These are phyloP conservation scores for Syrista parreyssii DNA, from an alignment of 2,888 invertebrate species.

Conservation along the genomic window DNA sequence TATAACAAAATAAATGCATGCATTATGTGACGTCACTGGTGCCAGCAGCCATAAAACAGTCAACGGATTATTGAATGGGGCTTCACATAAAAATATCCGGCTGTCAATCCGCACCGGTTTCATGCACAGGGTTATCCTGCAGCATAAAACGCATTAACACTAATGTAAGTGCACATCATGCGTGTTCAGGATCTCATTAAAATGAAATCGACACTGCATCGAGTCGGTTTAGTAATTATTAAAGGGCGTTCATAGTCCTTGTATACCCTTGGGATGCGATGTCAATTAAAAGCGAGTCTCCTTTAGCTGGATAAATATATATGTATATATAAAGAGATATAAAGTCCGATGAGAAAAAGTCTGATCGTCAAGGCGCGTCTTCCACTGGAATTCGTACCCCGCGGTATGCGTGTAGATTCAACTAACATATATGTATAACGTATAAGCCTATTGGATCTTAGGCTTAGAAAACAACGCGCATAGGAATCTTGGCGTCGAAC, in stretches of 20 bases:
- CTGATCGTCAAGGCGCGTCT: background rate
- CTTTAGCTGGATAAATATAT: background rate
- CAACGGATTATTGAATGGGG: conserved; percentile 60
- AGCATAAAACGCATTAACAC: conserved; percentile 9
- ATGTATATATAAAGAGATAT: background rate
- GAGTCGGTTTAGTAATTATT: background rate
- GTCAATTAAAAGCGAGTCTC: background rate
- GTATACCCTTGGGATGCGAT: background rate
- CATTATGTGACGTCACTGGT: conserved; percentile 44
- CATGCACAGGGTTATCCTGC: conserved; percentile 15
- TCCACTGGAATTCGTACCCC: background rate
- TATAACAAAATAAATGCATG: conserved; percentile 33
- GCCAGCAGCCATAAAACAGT: conserved; percentile 60
- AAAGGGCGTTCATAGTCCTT: background rate
- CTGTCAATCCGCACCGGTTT: conserved; percentile 50
- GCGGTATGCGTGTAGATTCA: background rate
- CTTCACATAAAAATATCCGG: conserved; percentile 62
- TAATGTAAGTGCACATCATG: background rate
- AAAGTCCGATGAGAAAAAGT: background rate
- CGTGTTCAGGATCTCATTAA: background rate
- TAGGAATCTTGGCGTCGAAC: background rate
- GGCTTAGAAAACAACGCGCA: background rate
- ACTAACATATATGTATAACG: background rate
- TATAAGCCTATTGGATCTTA: background rate
- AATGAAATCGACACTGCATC: background rate